Conservation (phyloP, 2,888 invertebrate species). For the Apomyelois bistriatella region DNA sequence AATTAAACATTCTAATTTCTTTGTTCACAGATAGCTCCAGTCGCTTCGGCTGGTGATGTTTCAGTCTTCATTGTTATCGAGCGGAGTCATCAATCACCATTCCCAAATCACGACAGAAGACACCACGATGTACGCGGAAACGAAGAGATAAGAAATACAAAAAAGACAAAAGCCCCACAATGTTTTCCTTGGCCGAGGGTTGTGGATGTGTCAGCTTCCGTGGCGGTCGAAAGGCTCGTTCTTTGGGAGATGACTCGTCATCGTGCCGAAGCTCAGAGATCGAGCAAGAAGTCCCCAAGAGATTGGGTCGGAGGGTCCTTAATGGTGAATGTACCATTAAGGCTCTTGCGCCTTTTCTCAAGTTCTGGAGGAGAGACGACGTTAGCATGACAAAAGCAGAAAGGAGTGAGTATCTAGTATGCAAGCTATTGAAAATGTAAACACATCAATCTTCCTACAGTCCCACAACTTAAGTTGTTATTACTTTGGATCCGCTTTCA, state of each 20-base stretch:
- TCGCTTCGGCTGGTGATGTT: slow-evolving; percentile 32
- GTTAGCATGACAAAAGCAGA: slow-evolving; percentile 89
- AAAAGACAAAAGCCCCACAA: slow-evolving; percentile 69
- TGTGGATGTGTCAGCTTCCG: slow-evolving; percentile 73
- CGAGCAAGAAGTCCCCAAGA: slow-evolving; percentile 70
- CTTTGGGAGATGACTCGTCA: slow-evolving; percentile 67
- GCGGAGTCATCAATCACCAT: slow-evolving; percentile 41
- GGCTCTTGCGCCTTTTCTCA: slow-evolving; percentile 81
- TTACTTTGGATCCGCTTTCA: no score
- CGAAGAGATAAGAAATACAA: slow-evolving; percentile 71
- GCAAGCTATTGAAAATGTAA: no score
- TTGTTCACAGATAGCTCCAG: slow-evolving; percentile 22
- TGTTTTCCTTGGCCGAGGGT: slow-evolving; percentile 73
- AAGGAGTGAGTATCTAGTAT: slow-evolving; percentile 83
- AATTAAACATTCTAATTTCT: no score
- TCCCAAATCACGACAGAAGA: slow-evolving; percentile 64
- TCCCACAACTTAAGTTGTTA: no score
- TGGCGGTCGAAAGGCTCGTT: slow-evolving; percentile 56
- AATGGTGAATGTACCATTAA: slow-evolving; percentile 74
- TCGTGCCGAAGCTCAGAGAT: slow-evolving; percentile 74
- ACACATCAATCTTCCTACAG: no score
- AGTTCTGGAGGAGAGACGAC: slow-evolving; percentile 84
- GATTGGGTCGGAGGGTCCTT: slow-evolving; percentile 52
- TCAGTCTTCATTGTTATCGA: slow-evolving; percentile 14
- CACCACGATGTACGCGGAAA: slow-evolving; percentile 70